A percentile compares a stretch with the other conserved stretches of the same genome.
Conservation (phyloP, 1,140 invertebrate genomes). For the Tenebrio molitor region DNA sequence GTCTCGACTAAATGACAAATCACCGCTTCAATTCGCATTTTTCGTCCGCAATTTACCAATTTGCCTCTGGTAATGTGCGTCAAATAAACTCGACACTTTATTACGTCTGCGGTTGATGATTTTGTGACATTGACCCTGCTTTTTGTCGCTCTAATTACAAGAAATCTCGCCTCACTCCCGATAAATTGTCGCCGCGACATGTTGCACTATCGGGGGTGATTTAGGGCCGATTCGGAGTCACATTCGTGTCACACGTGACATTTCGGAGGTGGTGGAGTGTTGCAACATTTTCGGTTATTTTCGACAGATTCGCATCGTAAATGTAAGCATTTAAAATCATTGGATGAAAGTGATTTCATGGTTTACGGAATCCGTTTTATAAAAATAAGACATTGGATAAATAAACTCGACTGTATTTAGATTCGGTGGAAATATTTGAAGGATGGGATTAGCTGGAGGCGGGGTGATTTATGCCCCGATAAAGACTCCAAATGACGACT, state of each 20-base stretch:
- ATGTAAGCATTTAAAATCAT: constrained; percentile 26
- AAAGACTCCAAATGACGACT: not conserved
- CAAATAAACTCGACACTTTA: constrained; percentile 19
- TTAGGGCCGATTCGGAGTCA: constrained; percentile 9
- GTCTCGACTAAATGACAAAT: too few species aligned
- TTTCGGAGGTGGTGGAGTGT: constrained; percentile 3
- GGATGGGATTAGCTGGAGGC: not conserved
- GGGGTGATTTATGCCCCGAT: not conserved
- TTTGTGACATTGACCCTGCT: not conserved
- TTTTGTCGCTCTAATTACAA: too few species aligned
- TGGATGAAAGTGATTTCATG: constrained; percentile 32
- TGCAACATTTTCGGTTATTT: constrained; percentile 5
- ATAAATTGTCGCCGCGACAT: constrained; percentile 3
- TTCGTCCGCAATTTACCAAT: constrained; percentile 15
- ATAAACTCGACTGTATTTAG: constrained; percentile 20
- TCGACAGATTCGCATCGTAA: constrained; percentile 13
- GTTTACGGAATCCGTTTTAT: constrained; percentile 31
- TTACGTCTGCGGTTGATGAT: constrained; percentile 1
- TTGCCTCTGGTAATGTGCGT: constrained; percentile 26
- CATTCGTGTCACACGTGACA: constrained; percentile 27
- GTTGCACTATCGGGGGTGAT: constrained; percentile 16
- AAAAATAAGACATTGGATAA: constrained; percentile 26
- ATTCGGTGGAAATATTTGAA: constrained; percentile 1
- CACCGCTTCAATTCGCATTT: not conserved
- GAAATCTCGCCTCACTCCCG: too few species aligned